These are phyloP conservation scores for Dissostichus mawsoni DNA, from an alignment of 2,113 vertebrate species.

Conservation along the genomic window DNA sequence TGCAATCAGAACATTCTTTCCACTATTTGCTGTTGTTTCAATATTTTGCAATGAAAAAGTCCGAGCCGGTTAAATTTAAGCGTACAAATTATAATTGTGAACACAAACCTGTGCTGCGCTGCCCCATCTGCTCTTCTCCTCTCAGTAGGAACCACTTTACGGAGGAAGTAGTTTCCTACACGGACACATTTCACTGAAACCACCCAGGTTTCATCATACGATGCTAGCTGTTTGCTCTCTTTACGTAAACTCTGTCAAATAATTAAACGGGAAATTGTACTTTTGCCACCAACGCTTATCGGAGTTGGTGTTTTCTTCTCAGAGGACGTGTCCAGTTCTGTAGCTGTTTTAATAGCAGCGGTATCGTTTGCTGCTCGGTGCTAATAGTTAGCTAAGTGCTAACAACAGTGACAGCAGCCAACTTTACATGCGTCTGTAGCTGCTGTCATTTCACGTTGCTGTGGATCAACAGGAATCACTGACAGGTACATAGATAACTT, in stretches of 20 bases:
- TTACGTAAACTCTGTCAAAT: conserved; percentile 68
- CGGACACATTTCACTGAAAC: conserved; percentile 63
- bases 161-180: conserved; percentile 45
- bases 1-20: not conserved
- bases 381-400: conserved; percentile 65
- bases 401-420: conserved; percentile 62
- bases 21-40: not conserved
- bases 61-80: not conserved
- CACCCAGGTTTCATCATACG: conserved; percentile 67
- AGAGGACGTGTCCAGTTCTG: not conserved
- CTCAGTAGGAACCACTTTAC: conserved; percentile 63
- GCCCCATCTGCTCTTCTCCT: not conserved
- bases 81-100: not conserved
- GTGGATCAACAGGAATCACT: conserved; percentile 1
- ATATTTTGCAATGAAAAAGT: not conserved
- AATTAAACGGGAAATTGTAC: not conserved
- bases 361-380: not conserved
- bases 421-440: conserved; percentile 45
- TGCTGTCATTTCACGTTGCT: conserved; percentile 41
- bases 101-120: too few species aligned
- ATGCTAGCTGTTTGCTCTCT: conserved; percentile 49
- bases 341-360: not conserved
- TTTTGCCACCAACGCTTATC: not conserved
- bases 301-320: not conserved
- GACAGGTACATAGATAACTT: conserved; percentile 48